These are phyloP conservation scores for Carollia perspicillata DNA, from an alignment of 2,113 vertebrate genomes.

Conservation along the genomic window DNA sequence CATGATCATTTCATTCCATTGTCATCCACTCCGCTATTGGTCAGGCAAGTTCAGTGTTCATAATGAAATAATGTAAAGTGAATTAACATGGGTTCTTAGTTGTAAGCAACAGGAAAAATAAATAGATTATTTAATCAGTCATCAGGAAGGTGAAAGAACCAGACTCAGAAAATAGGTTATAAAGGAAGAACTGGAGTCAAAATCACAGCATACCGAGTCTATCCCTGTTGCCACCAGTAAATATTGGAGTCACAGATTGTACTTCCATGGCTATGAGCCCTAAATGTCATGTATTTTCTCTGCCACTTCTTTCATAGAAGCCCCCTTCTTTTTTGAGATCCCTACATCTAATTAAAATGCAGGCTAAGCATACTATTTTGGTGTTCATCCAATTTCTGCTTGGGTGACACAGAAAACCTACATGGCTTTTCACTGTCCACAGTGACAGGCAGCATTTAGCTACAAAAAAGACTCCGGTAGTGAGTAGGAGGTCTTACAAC, in stretches of 20 bases:
- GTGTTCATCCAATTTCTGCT: not conserved
- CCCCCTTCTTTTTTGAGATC: not conserved
- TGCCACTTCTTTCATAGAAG: not conserved
- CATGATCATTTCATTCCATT: not conserved
- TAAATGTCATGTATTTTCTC: accelerated
- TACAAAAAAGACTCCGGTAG: not conserved
- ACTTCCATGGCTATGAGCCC: not conserved
- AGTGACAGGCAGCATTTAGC: not conserved
- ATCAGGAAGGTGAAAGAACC: not conserved
- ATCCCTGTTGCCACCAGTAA: not conserved
- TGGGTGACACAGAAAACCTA: not conserved
- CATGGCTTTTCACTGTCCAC: not conserved
- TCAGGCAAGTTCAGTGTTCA: not conserved
- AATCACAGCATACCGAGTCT: not conserved
- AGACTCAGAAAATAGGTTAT: not conserved
- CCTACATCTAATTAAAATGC: not conserved
- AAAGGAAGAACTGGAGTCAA: not conserved
- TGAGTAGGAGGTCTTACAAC: accelerated
- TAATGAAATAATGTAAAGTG: not conserved
- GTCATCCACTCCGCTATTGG: not conserved
- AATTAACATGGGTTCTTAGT: not conserved
- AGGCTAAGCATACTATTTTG: not conserved
- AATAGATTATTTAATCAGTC: not conserved
- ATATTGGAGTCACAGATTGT: not conserved
- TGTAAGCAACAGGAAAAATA: not conserved